Conservation (phyloP, 2,888 invertebrate species). For the Cheilosia scutellata region DNA sequence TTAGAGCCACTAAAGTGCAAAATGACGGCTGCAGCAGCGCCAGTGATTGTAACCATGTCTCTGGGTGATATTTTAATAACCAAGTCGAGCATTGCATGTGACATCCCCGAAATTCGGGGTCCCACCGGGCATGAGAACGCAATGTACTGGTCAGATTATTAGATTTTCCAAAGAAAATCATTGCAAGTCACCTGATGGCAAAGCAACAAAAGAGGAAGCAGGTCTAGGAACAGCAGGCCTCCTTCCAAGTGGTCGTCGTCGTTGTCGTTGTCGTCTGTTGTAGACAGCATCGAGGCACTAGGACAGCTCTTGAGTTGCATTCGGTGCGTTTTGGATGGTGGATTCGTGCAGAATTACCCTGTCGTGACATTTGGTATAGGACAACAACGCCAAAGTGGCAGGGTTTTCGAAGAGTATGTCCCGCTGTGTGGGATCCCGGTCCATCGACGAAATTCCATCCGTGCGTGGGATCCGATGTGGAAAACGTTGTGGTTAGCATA, state of each 20-base stretch:
- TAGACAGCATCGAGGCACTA: conserved; percentile 41
- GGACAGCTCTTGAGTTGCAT: conserved; percentile 57
- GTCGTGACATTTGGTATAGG: conserved; percentile 74
- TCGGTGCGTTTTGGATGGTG: conserved; percentile 39
- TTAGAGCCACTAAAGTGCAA: conserved; percentile 58
- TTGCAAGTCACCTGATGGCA: conserved; percentile 66
- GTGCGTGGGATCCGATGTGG: conserved; percentile 45
- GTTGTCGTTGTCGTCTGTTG: conserved; percentile 40
- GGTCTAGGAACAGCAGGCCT: conserved; percentile 56
- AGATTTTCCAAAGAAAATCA: conserved; percentile 72
- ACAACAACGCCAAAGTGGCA: conserved; percentile 53
- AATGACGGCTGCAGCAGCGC: conserved; percentile 64
- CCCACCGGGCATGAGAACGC: conserved; percentile 49
- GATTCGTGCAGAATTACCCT: conserved; percentile 53
- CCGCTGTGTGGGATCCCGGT: conserved; percentile 60
- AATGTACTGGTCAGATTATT: conserved; percentile 59
- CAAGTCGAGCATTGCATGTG: conserved; percentile 66
- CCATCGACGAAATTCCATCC: conserved; percentile 40
- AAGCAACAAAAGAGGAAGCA: conserved; percentile 24
- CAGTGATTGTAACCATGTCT: conserved; percentile 74
- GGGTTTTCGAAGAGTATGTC: conserved; percentile 41
- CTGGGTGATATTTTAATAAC: conserved; percentile 76
- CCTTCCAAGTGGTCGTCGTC: conserved; percentile 57
- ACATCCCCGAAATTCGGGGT: conserved; percentile 68
- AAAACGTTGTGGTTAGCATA: conserved; percentile 44